phyloP scores from a whole-genome alignment of 2,888 invertebrate species.

The Lacanobia oleracea region DNA sequence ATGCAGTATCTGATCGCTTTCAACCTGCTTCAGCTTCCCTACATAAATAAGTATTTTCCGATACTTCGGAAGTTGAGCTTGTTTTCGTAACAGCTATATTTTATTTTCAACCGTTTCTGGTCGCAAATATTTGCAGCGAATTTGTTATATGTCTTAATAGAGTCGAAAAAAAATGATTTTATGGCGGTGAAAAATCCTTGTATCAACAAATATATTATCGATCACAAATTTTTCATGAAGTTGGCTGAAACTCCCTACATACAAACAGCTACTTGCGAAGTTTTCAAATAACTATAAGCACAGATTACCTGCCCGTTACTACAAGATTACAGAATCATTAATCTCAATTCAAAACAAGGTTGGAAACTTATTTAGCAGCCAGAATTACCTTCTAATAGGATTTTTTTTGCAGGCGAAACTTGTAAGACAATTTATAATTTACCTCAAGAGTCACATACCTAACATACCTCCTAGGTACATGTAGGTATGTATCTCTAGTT shows the following conservation, averaged over 20 bases:
- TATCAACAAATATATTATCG: too few species aligned
- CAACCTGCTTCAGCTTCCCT: constrained; percentile 18
- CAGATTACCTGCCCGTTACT: constrained; percentile 14
- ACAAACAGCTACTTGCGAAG: background rate
- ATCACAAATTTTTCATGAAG: too few species aligned
- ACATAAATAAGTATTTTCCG: constrained; percentile 50
- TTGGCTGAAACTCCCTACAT: background rate
- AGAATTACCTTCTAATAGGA: background rate
- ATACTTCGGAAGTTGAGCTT: constrained; percentile 36
- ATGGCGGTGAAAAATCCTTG: too few species aligned
- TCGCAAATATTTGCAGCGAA: constrained; percentile 2
- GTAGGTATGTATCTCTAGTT: too few species aligned
- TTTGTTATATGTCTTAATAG: background rate
- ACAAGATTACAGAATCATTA: constrained; percentile 5
- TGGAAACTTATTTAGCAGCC: background rate
- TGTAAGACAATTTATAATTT: too few species aligned
- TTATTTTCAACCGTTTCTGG: constrained; percentile 7
- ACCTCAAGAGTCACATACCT: too few species aligned
- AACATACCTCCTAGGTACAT: too few species aligned
- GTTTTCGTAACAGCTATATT: constrained; percentile 27
- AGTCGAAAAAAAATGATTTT: background rate
- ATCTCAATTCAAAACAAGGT: constrained; percentile 5
- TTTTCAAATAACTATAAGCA: constrained; percentile 21
- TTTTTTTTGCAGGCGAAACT: too few species aligned
- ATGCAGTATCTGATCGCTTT: constrained; percentile 52